Evolutionary conservation across 2,888 invertebrate genomes (phyloP).

Genomic region (Ptychoptera contaminata): DNA sequence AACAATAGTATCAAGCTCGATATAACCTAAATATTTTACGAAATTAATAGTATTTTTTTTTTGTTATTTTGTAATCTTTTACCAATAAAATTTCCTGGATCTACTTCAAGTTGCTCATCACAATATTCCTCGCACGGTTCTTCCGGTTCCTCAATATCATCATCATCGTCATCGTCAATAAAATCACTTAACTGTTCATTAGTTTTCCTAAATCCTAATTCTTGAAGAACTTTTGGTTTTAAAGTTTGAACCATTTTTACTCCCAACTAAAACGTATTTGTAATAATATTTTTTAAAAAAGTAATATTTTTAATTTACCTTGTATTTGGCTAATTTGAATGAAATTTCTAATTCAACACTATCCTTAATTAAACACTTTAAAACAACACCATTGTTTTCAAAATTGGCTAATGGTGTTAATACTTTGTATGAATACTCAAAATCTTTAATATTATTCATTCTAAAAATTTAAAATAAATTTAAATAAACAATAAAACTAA

Average conservation of each 20-base stretch:
- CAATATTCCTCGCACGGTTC: slow-evolving; percentile 27
- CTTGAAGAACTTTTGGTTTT: slow-evolving; percentile 23
- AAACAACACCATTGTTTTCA: slow-evolving; percentile 58
- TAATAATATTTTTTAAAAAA: background rate
- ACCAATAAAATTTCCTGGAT: slow-evolving; percentile 11
- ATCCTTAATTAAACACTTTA: slow-evolving; percentile 43
- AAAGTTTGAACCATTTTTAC: slow-evolving; percentile 12
- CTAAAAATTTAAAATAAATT: slow-evolving; percentile 5
- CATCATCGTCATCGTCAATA: slow-evolving; percentile 9
- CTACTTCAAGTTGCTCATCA: slow-evolving; percentile 12
- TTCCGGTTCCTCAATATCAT: slow-evolving; percentile 18
- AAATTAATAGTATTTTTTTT: too few relatives aligned
- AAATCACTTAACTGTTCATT: slow-evolving; percentile 3
- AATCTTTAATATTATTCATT: slow-evolving; percentile 40
- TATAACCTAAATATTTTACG: slow-evolving; percentile 30
- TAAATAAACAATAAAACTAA: background rate
- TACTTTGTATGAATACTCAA: slow-evolving; percentile 61
- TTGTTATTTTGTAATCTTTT: slow-evolving; percentile 13
- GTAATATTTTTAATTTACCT: slow-evolving; percentile 33
- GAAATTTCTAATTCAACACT: slow-evolving; percentile 56
- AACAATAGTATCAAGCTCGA: slow-evolving; percentile 38
- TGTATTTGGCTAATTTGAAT: slow-evolving; percentile 49
- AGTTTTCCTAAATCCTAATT: slow-evolving; percentile 15
- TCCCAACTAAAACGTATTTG: slow-evolving; percentile 1
- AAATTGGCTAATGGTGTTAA: slow-evolving; percentile 65